Evolutionary conservation across 2,888 invertebrate species (phyloP).

Genomic region (Arctia plantaginis): DNA sequence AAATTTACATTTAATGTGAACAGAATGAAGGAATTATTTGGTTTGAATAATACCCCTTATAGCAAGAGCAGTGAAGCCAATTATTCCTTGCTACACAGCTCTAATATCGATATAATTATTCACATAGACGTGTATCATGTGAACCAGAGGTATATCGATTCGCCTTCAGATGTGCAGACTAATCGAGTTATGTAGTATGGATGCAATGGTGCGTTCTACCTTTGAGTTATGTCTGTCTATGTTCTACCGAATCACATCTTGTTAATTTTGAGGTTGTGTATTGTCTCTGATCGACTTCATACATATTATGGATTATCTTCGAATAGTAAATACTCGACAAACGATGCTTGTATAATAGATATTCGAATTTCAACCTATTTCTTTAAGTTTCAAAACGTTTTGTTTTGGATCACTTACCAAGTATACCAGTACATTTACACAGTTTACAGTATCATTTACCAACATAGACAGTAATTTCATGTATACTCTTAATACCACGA

Average conservation of each 20-base stretch:
- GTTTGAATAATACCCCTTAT: neutral
- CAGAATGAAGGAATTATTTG: neutral
- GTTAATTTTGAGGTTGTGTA: constrained; percentile 19
- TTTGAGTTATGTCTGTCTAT: constrained; percentile 41
- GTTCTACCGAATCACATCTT: constrained; percentile 33
- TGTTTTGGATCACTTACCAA: no score
- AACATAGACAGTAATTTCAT: no score
- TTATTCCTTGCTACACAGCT: neutral
- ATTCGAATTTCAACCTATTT: no score
- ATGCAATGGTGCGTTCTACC: constrained; percentile 43
- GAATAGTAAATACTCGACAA: neutral
- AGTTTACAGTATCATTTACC: no score
- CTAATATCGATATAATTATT: constrained; percentile 19
- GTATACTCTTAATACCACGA: no score
- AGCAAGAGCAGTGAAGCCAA: neutral
- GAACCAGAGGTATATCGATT: constrained; percentile 46
- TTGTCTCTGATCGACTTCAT: neutral
- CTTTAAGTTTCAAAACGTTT: no score
- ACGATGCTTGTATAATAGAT: no score
- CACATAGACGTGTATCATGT: constrained; percentile 13
- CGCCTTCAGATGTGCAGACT: constrained; percentile 48
- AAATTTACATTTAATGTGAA: neutral
- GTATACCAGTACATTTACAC: no score
- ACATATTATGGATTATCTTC: neutral
- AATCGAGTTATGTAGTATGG: constrained; percentile 54